Evolutionary conservation across 2,797 vertebrate species (phyloP).

Genomic region (Muraenolepis orangiensis): DNA sequence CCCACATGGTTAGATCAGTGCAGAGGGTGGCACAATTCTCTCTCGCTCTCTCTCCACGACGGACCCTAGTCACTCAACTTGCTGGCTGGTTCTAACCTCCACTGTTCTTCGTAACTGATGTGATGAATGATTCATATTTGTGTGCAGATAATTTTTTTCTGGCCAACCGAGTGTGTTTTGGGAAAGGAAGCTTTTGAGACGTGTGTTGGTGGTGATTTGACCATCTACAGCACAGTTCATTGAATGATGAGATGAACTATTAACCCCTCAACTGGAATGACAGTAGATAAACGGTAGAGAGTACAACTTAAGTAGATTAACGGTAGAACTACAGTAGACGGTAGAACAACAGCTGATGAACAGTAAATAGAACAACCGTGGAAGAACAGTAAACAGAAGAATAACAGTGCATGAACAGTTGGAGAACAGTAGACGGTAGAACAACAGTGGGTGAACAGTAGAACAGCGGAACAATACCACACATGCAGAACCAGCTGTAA

Average conservation of each 20-base stretch:
- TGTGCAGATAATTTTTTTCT: not conserved
- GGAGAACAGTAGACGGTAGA: too few species aligned
- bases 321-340: not conserved
- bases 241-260: not conserved
- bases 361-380: too few species aligned
- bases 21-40: not conserved
- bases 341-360: too few species aligned
- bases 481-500: too few species aligned
- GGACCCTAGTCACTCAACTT: not conserved
- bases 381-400: too few species aligned
- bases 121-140: not conserved
- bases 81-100: not conserved
- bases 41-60: not conserved
- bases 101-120: not conserved
- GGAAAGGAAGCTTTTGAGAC: not conserved
- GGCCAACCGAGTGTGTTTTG: not conserved
- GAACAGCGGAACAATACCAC: not conserved
- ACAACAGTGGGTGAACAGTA: too few species aligned
- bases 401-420: not conserved
- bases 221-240: not conserved
- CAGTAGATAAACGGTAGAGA: too few species aligned
- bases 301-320: too few species aligned
- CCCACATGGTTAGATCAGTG: constrained; percentile 5
- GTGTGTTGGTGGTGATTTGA: not conserved
- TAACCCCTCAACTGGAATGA: not conserved